phyloP scores from a whole-genome alignment of 2,888 invertebrate species.

The Bugula neritina region DNA sequence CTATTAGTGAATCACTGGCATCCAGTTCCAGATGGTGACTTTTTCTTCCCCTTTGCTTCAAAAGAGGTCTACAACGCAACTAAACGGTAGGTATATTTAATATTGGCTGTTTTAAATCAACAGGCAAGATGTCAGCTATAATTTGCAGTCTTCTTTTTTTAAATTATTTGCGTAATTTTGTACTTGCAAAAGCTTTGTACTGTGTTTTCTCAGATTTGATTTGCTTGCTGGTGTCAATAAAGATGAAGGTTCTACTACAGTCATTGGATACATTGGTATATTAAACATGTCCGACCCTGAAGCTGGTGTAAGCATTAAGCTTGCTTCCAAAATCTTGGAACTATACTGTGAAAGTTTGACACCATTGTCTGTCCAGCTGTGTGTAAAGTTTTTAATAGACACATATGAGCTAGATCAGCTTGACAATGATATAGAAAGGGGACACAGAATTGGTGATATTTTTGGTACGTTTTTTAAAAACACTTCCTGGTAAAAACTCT shows the following conservation, averaged over 20 bases:
- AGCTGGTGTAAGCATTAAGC: not conserved
- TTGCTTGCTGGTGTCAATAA: conserved; percentile 5
- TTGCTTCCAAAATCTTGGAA: not conserved
- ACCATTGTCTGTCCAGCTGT: not conserved
- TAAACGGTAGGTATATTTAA: not conserved
- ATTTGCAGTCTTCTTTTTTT: too few relatives aligned
- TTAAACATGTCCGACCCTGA: not conserved
- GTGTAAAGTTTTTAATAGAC: not conserved
- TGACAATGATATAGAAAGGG: not conserved
- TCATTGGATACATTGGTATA: not conserved
- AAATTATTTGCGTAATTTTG: too few relatives aligned
- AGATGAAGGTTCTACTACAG: not conserved
- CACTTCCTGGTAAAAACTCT: too few relatives aligned
- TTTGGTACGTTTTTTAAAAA: not conserved
- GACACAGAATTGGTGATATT: not conserved
- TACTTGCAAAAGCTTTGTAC: too few relatives aligned
- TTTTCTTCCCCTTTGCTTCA: not conserved
- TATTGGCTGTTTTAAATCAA: too few relatives aligned
- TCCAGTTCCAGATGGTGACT: conserved; percentile 12
- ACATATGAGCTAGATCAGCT: not conserved
- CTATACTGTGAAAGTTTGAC: not conserved
- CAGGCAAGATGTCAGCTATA: too few relatives aligned
- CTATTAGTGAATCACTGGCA: not conserved
- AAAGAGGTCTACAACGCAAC: not conserved
- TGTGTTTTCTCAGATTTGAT: conserved; percentile 12